Evolutionary conservation across 2,113 vertebrate genomes (phyloP).

Genomic region (Glaucomys volans): DNA sequence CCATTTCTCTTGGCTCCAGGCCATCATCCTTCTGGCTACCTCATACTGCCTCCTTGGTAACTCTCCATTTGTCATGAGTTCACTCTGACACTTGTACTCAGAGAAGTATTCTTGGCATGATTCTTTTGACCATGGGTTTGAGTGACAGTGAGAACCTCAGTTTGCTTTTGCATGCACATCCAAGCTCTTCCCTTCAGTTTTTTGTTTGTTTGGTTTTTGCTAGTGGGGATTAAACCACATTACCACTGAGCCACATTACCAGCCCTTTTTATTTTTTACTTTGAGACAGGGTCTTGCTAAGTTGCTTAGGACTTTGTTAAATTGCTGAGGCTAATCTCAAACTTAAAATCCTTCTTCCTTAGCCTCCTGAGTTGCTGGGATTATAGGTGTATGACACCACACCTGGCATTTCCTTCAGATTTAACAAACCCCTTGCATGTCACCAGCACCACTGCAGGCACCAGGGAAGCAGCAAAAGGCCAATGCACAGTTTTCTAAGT

Average conservation of each 20-base stretch:
- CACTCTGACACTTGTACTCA: background rate
- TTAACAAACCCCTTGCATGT: background rate
- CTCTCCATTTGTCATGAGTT: background rate
- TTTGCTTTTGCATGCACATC: background rate
- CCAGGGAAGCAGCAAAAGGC: background rate
- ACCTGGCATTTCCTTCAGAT: background rate
- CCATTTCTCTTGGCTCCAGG: conserved; percentile 37
- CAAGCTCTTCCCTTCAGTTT: background rate
- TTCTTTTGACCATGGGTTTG: background rate
- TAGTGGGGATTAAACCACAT: too few species aligned
- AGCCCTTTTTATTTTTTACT: too few species aligned
- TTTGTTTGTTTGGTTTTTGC: too few species aligned
- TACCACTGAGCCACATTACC: too few species aligned
- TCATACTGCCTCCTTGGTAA: background rate
- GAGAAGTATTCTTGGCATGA: conserved; percentile 31
- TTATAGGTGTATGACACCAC: too few species aligned
- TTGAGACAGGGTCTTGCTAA: too few species aligned
- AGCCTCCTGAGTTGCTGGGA: too few species aligned
- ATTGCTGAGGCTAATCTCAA: too few species aligned
- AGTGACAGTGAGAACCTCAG: background rate
- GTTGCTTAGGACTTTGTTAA: too few species aligned
- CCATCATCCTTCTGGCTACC: background rate
- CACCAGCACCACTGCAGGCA: background rate
- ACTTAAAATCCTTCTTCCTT: too few species aligned
- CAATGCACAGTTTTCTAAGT: background rate